Evolutionary conservation across 2,888 invertebrate genomes (phyloP).

Genomic region (Torymus texanus): DNA sequence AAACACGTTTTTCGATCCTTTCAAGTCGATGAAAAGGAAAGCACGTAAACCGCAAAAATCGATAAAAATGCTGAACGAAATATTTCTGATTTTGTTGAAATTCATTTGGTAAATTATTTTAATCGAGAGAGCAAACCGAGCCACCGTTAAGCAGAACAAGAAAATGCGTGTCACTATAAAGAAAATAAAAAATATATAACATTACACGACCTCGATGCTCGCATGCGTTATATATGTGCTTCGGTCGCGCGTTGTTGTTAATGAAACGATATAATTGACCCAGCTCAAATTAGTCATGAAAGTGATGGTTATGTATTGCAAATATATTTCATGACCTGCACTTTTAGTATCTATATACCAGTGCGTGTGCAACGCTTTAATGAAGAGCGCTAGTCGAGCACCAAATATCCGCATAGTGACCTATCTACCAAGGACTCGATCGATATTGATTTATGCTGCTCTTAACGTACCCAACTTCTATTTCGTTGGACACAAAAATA

Average conservation of each 20-base stretch:
- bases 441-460: slow-evolving; percentile 1
- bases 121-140: too few relatives aligned
- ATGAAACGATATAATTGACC: slow-evolving; percentile 55
- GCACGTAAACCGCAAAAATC: too few relatives aligned
- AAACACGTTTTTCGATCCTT: too few relatives aligned
- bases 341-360: slow-evolving; percentile 41
- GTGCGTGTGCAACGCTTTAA: slow-evolving; percentile 20
- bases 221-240: neutral
- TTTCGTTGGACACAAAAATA: too few relatives aligned
- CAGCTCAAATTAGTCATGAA: slow-evolving; percentile 54
- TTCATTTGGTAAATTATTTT: too few relatives aligned
- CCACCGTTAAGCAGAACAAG: too few relatives aligned
- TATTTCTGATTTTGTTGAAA: too few relatives aligned
- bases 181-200: neutral
- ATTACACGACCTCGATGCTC: slow-evolving; percentile 5
- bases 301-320: slow-evolving; percentile 47
- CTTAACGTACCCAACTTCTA: neutral
- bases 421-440: neutral
- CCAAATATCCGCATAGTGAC: slow-evolving; percentile 20
- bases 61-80: too few relatives aligned
- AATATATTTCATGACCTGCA: slow-evolving; percentile 60
- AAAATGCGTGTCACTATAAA: neutral
- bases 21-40: too few relatives aligned
- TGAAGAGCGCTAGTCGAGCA: slow-evolving; percentile 1
- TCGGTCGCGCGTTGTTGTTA: slow-evolving; percentile 24